Conservation (phyloP, 1,140 invertebrate species). For the Brachionus angularis region DNA sequence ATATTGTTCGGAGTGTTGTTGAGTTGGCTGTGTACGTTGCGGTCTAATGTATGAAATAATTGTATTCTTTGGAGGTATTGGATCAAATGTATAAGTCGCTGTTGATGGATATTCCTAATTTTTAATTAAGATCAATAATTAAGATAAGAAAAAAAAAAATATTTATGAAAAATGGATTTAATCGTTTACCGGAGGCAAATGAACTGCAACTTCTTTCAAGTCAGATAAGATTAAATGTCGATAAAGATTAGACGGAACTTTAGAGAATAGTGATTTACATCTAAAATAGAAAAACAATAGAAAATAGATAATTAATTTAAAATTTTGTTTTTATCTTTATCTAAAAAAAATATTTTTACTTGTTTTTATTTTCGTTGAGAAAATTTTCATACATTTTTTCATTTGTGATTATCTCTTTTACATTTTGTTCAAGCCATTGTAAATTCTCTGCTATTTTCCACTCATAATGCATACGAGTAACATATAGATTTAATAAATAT, state of each 20-base stretch:
- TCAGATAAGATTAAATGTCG: slow-evolving; percentile 76
- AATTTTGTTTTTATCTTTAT: background rate
- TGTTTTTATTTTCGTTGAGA: slow-evolving; percentile 64
- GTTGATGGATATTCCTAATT: slow-evolving; percentile 28
- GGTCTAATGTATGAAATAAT: slow-evolving; percentile 68
- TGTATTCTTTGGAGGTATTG: slow-evolving; percentile 71
- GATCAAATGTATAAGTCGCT: slow-evolving; percentile 61
- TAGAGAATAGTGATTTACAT: slow-evolving; percentile 64
- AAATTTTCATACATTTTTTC: slow-evolving; percentile 64
- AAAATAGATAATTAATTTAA: background rate
- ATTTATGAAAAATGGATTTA: background rate
- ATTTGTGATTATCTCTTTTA: slow-evolving; percentile 64
- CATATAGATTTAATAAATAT: slow-evolving; percentile 70
- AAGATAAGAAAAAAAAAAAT: background rate
- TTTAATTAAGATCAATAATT: background rate
- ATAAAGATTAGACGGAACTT: slow-evolving; percentile 69
- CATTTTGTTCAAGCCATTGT: slow-evolving; percentile 73
- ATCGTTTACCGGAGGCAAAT: slow-evolving; percentile 59
- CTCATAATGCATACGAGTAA: slow-evolving; percentile 68
- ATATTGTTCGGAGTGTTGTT: no score
- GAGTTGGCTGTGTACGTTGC: background rate
- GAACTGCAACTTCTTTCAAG: slow-evolving; percentile 67
- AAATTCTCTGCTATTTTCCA: slow-evolving; percentile 74
- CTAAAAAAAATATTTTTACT: slow-evolving; percentile 50
- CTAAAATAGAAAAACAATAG: slow-evolving; percentile 47